phyloP scores from a whole-genome alignment of 2,113 vertebrate species.

The Crotalus helleri region DNA sequence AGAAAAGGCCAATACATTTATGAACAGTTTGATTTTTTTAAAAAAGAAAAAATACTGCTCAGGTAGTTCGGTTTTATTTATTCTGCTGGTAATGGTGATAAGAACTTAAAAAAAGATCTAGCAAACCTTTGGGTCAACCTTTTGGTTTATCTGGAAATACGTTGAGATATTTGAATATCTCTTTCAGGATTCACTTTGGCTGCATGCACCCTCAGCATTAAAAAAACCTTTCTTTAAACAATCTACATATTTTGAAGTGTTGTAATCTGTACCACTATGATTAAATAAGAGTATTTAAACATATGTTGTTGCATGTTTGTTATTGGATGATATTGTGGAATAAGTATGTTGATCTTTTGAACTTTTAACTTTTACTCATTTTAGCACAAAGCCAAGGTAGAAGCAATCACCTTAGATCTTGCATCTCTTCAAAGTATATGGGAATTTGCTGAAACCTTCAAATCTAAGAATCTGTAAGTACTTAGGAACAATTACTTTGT shows the following conservation, averaged over 20 bases:
- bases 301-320: slow-evolving; percentile 68
- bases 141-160: neutral
- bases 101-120: neutral
- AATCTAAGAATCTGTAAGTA: slow-evolving; percentile 93
- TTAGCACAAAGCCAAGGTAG: slow-evolving; percentile 94
- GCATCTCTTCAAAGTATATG: slow-evolving; percentile 84
- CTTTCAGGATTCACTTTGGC: neutral
- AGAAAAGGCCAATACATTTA: neutral
- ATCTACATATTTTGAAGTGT: slow-evolving; percentile 46
- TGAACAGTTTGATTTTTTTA: neutral
- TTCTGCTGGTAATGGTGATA: neutral
- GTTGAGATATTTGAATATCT: neutral
- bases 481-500: slow-evolving; percentile 21
- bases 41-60: too few species aligned
- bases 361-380: slow-evolving; percentile 62
- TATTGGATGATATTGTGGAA: slow-evolving; percentile 63
- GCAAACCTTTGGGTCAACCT: neutral
- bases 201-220: neutral
- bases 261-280: neutral
- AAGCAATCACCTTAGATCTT: slow-evolving; percentile 92
- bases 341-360: slow-evolving; percentile 65
- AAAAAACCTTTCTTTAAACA: neutral
- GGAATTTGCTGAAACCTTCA: slow-evolving; percentile 88
- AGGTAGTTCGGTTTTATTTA: neutral
- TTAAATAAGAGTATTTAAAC: slow-evolving; percentile 61